Conservation (phyloP, 2,888 invertebrate genomes). For the Mesoligia furuncula region DNA sequence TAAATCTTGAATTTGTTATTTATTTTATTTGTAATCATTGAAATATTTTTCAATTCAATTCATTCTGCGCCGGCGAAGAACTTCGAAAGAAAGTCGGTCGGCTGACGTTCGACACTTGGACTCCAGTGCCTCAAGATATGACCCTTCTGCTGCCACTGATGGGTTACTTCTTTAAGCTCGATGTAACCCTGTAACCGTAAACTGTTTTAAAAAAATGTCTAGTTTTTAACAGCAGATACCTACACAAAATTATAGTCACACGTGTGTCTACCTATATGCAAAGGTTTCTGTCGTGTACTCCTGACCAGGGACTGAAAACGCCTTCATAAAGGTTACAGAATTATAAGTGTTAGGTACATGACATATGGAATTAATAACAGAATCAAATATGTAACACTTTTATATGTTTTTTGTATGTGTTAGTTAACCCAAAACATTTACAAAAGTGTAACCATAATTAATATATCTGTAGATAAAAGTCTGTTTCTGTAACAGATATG, state of each 20-base stretch:
- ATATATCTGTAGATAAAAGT: no score
- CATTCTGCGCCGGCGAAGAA: conserved; percentile 92
- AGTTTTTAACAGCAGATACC: no score
- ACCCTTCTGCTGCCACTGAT: conserved; percentile 96
- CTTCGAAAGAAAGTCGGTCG: conserved; percentile 96
- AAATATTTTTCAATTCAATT: conserved; percentile 4
- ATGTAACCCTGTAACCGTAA: conserved; percentile 94
- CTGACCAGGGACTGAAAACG: no score
- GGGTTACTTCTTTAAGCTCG: conserved; percentile 96
- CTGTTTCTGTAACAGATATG: no score
- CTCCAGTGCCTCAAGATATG: conserved; percentile 96
- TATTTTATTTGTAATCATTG: conserved; percentile 36
- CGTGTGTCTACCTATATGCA: not conserved
- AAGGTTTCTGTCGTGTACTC: not conserved
- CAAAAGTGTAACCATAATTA: no score
- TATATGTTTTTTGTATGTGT: no score
- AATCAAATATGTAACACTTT: no score
- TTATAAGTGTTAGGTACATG: no score
- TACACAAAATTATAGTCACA: no score
- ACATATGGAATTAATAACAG: no score
- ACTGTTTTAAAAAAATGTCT: not conserved
- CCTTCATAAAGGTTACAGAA: no score
- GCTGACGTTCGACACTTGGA: conserved; percentile 94
- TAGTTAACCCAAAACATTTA: no score
- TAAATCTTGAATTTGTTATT: conserved; percentile 81